Evolutionary conservation across 2,888 invertebrate genomes (phyloP), one percentile per base, ranked within the genome.

Genomic region (Acrobeloides nanus): DNA sequence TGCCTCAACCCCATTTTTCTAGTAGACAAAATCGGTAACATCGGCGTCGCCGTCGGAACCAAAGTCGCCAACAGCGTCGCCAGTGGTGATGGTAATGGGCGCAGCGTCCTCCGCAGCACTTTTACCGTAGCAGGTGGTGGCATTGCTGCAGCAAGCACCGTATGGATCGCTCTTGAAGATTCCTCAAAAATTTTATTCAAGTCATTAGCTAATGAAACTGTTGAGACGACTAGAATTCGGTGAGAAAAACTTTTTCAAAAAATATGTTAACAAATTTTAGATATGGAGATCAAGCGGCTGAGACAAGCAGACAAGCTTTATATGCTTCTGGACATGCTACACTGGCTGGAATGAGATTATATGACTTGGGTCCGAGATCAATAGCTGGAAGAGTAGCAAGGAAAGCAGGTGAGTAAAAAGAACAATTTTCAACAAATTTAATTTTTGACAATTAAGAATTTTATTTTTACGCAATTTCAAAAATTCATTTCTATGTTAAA

Each of bases 201-300:
- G 38, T 75, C 69, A 50, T 73, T 86, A 21, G 81, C 84, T 40
- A 78, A 83, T 58, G 84, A 85, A 74, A 85, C 85, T 0, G 84
- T 85, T 0, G 80, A 81, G 66, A 80, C 85, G 45, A 84, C 86
- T 32, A 78, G 82, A 61, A 82, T 85, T 69, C 84, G 82, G 84
- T 85, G 76, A 75, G 79, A 29, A 38, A 38, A 56, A 12, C 12
- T 24, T n/a, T 17, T 18, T 35, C 31, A 12, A 12, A 45, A 18
- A 15, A 29, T 31, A 53, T n/a, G 20, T n/a, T 12, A 38, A 24
- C 8, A 15, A 10, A 17, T 40, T 46, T 53, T 23, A 58, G 51
- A 39, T 58, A 57, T 17, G 52, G 47, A 15, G 41, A 47, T 18
- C 39, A 83, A 15, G 84, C 82, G 23, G 83, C 83, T 1, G 77